Percentiles rank a stretch among this genome's conserved stretches.
phyloP scores from a whole-genome alignment of 2,888 invertebrate species.

The Pycnomerus fuliginosus region DNA sequence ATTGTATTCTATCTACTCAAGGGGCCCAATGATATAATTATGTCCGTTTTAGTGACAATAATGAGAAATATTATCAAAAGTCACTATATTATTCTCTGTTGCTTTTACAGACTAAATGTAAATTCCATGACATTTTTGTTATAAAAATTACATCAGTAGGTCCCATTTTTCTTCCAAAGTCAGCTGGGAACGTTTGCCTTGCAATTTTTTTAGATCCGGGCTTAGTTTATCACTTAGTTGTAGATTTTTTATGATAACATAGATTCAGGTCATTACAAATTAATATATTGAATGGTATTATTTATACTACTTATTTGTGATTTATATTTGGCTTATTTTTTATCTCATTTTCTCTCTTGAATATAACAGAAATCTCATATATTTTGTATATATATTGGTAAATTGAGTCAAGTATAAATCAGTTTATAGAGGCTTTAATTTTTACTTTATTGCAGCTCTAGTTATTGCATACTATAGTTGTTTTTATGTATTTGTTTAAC shows the following conservation, averaged over 20 bases:
- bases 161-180: slow-evolving; percentile 19
- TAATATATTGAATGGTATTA: slow-evolving; percentile 33
- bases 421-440: slow-evolving; percentile 35
- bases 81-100: slow-evolving; percentile 25
- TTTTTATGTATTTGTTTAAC: slow-evolving; percentile 47
- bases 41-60: slow-evolving; percentile 37
- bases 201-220: slow-evolving; percentile 31
- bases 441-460: slow-evolving; percentile 37
- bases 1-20: slow-evolving; percentile 27
- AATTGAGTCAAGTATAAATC: slow-evolving; percentile 11
- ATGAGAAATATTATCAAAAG: slow-evolving; percentile 28
- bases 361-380: slow-evolving; percentile 5
- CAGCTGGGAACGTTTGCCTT: slow-evolving; percentile 38
- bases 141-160: no score
- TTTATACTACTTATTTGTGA: slow-evolving; percentile 9
- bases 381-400: slow-evolving; percentile 20
- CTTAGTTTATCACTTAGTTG: slow-evolving; percentile 35
- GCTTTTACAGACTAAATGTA: slow-evolving; percentile 20
- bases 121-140: slow-evolving; percentile 21
- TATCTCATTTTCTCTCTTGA: slow-evolving; percentile 5
- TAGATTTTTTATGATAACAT: slow-evolving; percentile 26
- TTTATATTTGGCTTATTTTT: slow-evolving; percentile 14
- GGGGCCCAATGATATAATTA: slow-evolving; percentile 32
- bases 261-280: no score
- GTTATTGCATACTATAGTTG: slow-evolving; percentile 40